These are phyloP conservation scores for Emys orbicularis DNA, from an alignment of 2,797 vertebrate species.

Conservation along the genomic window DNA sequence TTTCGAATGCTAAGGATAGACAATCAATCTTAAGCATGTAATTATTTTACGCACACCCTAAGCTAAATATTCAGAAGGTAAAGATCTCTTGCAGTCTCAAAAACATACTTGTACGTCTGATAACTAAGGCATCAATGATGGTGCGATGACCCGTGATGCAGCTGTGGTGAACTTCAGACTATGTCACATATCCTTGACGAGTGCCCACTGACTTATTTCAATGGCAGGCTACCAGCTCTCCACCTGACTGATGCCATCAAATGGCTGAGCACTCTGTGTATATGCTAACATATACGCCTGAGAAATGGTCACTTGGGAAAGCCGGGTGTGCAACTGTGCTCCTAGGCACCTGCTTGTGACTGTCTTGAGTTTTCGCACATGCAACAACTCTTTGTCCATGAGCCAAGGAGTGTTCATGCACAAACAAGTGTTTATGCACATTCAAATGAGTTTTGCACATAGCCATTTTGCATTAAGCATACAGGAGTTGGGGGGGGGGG, in stretches of 20 bases:
- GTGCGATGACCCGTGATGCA: too few relatives aligned
- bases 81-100: fast-evolving
- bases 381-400: neutral
- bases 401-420: neutral
- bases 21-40: neutral
- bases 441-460: too few relatives aligned
- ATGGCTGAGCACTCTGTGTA: too few relatives aligned
- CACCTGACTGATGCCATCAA: too few relatives aligned
- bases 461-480: neutral
- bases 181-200: too few relatives aligned
- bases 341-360: fast-evolving
- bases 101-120: neutral
- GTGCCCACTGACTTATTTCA: too few relatives aligned
- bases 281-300: too few relatives aligned
- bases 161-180: too few relatives aligned
- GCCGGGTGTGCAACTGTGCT: fast-evolving
- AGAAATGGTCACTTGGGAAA: neutral
- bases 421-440: neutral
- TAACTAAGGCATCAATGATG: neutral
- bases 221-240: too few relatives aligned
- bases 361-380: neutral
- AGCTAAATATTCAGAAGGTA: fast-evolving
- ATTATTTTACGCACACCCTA: neutral
- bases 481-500: too few relatives aligned
- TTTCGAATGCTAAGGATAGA: neutral